Evolutionary conservation across 2,113 vertebrate species (phyloP).

Genomic region (Oryzias woworae): DNA sequence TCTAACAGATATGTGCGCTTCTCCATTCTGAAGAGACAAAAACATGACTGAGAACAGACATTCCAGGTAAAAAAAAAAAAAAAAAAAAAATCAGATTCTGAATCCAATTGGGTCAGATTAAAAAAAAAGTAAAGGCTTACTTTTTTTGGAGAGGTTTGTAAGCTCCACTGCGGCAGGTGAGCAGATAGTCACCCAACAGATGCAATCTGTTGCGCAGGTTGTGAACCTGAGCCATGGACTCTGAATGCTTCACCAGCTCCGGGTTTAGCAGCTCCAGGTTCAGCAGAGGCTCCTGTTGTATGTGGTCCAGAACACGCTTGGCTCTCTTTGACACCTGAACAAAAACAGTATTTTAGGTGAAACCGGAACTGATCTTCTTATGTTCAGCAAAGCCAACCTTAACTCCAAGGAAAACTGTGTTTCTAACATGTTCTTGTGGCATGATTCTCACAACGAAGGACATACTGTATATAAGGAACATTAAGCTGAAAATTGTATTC

Average conservation of each 20-base stretch:
- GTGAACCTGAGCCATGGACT: constrained; percentile 78
- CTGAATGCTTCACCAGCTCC: constrained; percentile 82
- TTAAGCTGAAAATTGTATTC: too few species aligned
- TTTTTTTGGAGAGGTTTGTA: constrained; percentile 78
- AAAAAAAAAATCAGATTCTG: neutral
- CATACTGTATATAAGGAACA: too few species aligned
- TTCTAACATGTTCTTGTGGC: too few species aligned
- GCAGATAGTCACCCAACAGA: constrained; percentile 90
- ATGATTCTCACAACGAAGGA: too few species aligned
- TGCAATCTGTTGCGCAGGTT: constrained; percentile 84
- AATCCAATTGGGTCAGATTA: neutral
- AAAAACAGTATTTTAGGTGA: neutral
- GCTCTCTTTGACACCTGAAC: constrained; percentile 85
- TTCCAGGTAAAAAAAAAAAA: constrained; percentile 1
- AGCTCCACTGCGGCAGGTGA: constrained; percentile 87
- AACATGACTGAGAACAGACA: neutral
- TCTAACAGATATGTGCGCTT: constrained; percentile 88
- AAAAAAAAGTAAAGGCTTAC: constrained; percentile 33
- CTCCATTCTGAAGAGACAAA: constrained; percentile 75
- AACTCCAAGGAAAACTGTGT: too few species aligned
- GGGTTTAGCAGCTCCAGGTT: constrained; percentile 87
- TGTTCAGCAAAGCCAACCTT: too few species aligned
- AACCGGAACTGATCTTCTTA: too few species aligned
- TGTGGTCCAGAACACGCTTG: constrained; percentile 81
- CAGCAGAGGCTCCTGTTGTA: constrained; percentile 86